These are phyloP conservation scores for Armadillidium nasatum DNA, from an alignment of 1,140 invertebrate genomes.

Conservation along the genomic window DNA sequence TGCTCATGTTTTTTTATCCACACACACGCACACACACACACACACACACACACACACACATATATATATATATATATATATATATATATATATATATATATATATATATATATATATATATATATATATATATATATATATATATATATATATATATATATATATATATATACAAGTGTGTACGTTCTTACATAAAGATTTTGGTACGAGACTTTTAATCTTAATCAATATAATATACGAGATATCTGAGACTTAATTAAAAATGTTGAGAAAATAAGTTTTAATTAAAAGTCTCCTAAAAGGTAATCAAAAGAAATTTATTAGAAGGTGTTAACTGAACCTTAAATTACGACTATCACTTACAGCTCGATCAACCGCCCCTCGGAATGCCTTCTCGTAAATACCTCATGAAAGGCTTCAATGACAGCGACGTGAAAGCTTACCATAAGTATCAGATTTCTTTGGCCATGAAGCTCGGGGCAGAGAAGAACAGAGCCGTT, in stretches of 20 bases:
- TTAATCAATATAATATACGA: background rate
- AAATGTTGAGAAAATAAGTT: background rate
- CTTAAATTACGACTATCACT: too few relatives aligned
- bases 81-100: too few relatives aligned
- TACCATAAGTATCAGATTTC: conserved; percentile 56
- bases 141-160: too few relatives aligned
- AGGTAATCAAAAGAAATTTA: background rate
- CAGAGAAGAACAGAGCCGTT: conserved; percentile 63
- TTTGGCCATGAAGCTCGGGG: conserved; percentile 80
- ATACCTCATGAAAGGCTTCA: conserved; percentile 74
- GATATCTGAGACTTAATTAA: background rate
- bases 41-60: too few relatives aligned
- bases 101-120: too few relatives aligned
- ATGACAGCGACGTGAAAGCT: conserved; percentile 51
- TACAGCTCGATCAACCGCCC: conserved; percentile 75
- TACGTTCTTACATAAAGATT: too few relatives aligned
- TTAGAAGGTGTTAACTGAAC: background rate
- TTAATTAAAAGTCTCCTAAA: background rate
- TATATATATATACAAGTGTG: too few relatives aligned
- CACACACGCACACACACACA: too few relatives aligned
- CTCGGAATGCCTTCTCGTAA: conserved; percentile 72
- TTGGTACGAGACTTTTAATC: background rate
- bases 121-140: too few relatives aligned
- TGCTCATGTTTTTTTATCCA: too few relatives aligned
- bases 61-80: too few relatives aligned